Evolutionary conservation across 2,797 vertebrate genomes (phyloP).

Genomic region (Myotis daubentonii): DNA sequence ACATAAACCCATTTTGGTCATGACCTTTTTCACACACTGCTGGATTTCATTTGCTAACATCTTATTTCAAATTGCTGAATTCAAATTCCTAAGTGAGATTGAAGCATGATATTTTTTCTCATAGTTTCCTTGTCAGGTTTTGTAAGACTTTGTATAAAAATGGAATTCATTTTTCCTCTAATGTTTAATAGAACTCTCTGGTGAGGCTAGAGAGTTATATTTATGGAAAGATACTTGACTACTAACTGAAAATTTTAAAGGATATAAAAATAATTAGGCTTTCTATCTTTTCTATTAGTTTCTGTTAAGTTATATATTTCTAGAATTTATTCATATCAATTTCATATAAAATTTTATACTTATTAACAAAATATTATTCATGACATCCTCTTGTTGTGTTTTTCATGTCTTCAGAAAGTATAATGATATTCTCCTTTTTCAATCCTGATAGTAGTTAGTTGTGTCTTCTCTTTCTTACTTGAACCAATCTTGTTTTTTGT

Average conservation of each 20-base stretch:
- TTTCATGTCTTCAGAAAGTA: neutral
- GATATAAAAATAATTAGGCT: neutral
- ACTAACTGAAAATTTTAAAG: neutral
- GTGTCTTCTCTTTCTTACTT: neutral
- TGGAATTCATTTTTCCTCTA: neutral
- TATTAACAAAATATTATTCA: neutral
- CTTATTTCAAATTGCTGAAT: neutral
- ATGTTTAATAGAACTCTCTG: neutral
- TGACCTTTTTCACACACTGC: neutral
- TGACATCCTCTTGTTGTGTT: neutral
- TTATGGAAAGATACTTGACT: neutral
- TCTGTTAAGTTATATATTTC: neutral
- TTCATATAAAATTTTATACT: slow-evolving; percentile 20
- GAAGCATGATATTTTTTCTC: neutral
- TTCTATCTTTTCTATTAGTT: neutral
- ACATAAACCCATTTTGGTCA: neutral
- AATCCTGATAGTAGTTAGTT: neutral
- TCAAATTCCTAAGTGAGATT: neutral
- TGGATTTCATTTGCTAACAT: neutral
- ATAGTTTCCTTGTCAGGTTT: neutral
- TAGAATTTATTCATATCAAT: neutral
- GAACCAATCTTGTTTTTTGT: neutral
- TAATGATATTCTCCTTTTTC: neutral
- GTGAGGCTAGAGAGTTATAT: neutral
- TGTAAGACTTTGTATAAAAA: neutral